phyloP scores from a whole-genome alignment of 2,797 vertebrate species.

The Enteromius unitaeniatus region DNA sequence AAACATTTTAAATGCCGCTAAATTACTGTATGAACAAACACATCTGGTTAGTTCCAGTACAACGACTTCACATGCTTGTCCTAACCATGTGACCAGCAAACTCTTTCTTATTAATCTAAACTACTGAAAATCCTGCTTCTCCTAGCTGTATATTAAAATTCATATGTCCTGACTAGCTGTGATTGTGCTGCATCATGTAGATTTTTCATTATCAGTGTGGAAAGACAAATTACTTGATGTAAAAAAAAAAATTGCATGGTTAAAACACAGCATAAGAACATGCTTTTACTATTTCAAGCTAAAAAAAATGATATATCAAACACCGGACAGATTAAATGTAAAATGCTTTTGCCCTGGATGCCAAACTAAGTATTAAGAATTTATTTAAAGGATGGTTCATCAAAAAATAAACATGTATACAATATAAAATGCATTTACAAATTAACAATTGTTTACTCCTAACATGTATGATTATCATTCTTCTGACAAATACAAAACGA shows the following conservation, averaged over 20 bases:
- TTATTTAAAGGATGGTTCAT: neutral
- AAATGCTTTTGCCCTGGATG: neutral
- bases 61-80: neutral
- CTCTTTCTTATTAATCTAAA: neutral
- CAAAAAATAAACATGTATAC: neutral
- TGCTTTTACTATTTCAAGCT: neutral
- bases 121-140: neutral
- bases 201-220: constrained; percentile 1
- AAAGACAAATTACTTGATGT: neutral
- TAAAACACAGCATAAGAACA: neutral
- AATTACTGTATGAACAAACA: neutral
- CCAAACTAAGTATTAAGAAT: neutral
- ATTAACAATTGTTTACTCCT: neutral
- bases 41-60: neutral
- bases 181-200: neutral
- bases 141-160: neutral
- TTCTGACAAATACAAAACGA: neutral
- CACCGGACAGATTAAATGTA: neutral
- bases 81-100: neutral
- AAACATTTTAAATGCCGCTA: neutral
- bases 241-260: neutral
- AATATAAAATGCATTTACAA: neutral
- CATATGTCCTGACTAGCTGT: neutral
- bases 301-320: neutral
- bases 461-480: neutral